Evolutionary conservation across 2,888 invertebrate genomes (phyloP).

Genomic region (Pyrgus malvae): DNA sequence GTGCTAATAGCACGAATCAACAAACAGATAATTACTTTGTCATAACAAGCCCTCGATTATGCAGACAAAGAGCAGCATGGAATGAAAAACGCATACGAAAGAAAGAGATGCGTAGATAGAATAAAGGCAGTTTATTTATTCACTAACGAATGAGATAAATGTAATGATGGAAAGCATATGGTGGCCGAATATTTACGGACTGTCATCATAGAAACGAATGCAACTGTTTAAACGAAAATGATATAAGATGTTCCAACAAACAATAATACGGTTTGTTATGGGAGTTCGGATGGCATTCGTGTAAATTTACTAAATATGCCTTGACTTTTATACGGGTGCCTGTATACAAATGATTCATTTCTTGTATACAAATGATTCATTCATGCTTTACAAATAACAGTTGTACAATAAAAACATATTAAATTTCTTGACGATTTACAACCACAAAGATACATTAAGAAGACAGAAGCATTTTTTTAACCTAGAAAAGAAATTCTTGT

Average conservation of each 20-base stretch:
- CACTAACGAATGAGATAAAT: slow-evolving; percentile 42
- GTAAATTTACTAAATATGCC: not conserved
- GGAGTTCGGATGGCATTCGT: not conserved
- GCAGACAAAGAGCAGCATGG: slow-evolving; percentile 25
- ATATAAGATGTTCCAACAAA: slow-evolving; percentile 29
- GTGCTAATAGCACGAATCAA: slow-evolving; percentile 31
- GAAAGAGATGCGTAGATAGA: slow-evolving; percentile 13
- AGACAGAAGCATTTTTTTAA: no score
- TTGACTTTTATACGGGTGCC: not conserved
- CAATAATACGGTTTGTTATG: slow-evolving; percentile 22
- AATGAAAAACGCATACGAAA: slow-evolving; percentile 16
- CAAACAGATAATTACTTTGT: slow-evolving; percentile 41
- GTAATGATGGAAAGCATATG: slow-evolving; percentile 49
- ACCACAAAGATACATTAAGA: no score
- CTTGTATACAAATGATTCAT: not conserved
- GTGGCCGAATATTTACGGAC: slow-evolving; percentile 44
- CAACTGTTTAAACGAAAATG: slow-evolving; percentile 55
- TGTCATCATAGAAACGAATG: slow-evolving; percentile 43
- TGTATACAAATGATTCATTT: not conserved
- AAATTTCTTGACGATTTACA: no score
- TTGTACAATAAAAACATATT: not conserved
- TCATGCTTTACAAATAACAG: no score
- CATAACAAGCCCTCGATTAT: slow-evolving; percentile 37
- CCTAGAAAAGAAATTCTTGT: no score
- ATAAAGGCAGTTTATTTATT: slow-evolving; percentile 37